Evolutionary conservation across 2,113 vertebrate species (phyloP), one percentile per base, ranked within the genome.

Genomic region (Rissa tridactyla): DNA sequence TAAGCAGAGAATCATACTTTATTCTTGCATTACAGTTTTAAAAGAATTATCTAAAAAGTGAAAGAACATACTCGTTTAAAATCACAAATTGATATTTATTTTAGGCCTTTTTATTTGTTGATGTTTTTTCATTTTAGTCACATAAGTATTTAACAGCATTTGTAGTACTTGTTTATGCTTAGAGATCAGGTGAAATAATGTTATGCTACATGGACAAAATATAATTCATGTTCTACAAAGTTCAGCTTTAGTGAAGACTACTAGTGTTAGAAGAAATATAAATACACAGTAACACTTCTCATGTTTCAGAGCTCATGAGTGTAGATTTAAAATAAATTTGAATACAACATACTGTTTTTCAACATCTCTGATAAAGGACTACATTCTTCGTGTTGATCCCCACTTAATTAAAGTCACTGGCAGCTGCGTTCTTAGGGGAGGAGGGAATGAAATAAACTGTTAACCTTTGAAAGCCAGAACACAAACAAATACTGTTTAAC

Each of bases 401-500:
- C n/a, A n/a, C 47, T 65, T 80, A 40, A 54, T 2, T 58, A 32
- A 61, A 96, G 81, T 52, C 38, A 14, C 32, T 79, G 58, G 27
- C 65, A 94, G 72, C 42, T 49, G 40, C 1, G 1, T 51, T 92
- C 27, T 66, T 77, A 44, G 60, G 26, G 32, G 65, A 89, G 57
- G 57, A 76, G 94, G 30, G 65, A 60, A 22, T 7, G 13, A 90
- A 87, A 58, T 57, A 11, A 73, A 69, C 75, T 65, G 38, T 91
- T 85, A 77, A 93, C 73, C 73, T 96, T 76, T 94, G 73, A 6
- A 22, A 92, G 61, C 78, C 88, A 89, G 44, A 89, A 32, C 66
- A 92, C 62, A 92, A 93, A 95, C 82, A 96, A 82, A 69, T 8
- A 20, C 7, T 73, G 70, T 80, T 86, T 54, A 54, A 92, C 84